These are phyloP conservation scores for Leptogaster cylindrica DNA, from an alignment of 2,888 invertebrate species.

Conservation along the genomic window DNA sequence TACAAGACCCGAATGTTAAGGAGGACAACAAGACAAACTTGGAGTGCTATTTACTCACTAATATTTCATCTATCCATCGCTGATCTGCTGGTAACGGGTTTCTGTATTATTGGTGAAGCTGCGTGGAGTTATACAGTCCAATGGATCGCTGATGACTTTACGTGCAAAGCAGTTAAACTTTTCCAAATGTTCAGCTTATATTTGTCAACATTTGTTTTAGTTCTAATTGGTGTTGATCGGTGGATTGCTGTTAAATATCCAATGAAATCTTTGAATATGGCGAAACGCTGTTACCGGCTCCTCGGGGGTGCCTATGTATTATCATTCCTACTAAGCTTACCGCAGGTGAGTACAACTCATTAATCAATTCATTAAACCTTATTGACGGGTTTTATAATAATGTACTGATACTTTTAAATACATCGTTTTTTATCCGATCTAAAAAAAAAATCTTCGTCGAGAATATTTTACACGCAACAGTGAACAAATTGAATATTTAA, in stretches of 20 bases:
- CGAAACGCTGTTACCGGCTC: constrained; percentile 72
- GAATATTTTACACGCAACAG: too few species aligned
- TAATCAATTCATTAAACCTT: too few species aligned
- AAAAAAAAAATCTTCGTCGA: too few species aligned
- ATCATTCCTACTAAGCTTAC: constrained; percentile 76
- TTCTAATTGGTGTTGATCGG: constrained; percentile 81
- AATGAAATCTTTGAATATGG: constrained; percentile 72
- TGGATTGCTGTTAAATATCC: constrained; percentile 83
- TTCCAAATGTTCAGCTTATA: constrained; percentile 83
- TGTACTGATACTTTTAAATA: too few species aligned
- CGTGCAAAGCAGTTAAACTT: constrained; percentile 82
- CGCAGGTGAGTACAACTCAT: constrained; percentile 81
- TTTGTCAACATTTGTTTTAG: constrained; percentile 81
- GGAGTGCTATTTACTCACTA: constrained; percentile 76
- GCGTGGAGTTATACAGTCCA: constrained; percentile 81
- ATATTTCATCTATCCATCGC: constrained; percentile 84
- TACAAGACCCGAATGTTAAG: constrained; percentile 68
- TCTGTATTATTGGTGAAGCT: constrained; percentile 81
- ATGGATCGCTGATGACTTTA: constrained; percentile 78
- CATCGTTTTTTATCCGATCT: too few species aligned
- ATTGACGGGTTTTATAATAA: too few species aligned
- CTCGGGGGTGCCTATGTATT: constrained; percentile 75
- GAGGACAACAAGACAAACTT: constrained; percentile 67
- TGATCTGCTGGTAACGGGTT: constrained; percentile 80
- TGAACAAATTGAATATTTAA: too few species aligned